phyloP scores from a whole-genome alignment of 2,113 vertebrate genomes.

The Sinocyclocheilus grahami region DNA sequence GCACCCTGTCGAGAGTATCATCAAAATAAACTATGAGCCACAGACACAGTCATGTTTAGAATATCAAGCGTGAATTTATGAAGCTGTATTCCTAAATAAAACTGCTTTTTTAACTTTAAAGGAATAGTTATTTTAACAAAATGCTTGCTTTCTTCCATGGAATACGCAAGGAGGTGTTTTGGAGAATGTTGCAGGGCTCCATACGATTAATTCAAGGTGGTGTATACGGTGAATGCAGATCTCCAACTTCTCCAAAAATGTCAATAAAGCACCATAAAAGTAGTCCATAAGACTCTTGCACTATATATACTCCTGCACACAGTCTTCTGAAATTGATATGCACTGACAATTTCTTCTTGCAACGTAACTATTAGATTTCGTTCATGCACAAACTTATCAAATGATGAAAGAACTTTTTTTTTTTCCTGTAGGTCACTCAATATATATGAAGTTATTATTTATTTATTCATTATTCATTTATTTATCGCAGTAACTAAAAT shows the following conservation, averaged over 20 bases:
- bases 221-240: neutral
- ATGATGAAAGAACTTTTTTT: neutral
- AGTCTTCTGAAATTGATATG: too few relatives aligned
- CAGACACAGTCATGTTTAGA: constrained; percentile 18
- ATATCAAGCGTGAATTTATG: neutral
- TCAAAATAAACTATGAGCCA: constrained; percentile 30
- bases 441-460: too few relatives aligned
- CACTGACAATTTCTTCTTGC: neutral
- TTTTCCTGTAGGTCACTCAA: neutral
- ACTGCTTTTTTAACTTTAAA: neutral
- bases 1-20: constrained; percentile 15
- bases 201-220: neutral
- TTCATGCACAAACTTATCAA: neutral
- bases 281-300: neutral
- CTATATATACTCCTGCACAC: too few relatives aligned
- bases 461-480: too few relatives aligned
- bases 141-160: neutral
- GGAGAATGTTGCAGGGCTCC: neutral
- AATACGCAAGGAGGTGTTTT: neutral
- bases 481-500: too few relatives aligned
- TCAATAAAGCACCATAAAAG: neutral
- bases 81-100: constrained; percentile 13
- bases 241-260: neutral
- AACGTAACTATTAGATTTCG: neutral
- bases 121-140: neutral